Conservation (phyloP, 2,797 vertebrate species). For the Chaetophractus vellerosus region DNA sequence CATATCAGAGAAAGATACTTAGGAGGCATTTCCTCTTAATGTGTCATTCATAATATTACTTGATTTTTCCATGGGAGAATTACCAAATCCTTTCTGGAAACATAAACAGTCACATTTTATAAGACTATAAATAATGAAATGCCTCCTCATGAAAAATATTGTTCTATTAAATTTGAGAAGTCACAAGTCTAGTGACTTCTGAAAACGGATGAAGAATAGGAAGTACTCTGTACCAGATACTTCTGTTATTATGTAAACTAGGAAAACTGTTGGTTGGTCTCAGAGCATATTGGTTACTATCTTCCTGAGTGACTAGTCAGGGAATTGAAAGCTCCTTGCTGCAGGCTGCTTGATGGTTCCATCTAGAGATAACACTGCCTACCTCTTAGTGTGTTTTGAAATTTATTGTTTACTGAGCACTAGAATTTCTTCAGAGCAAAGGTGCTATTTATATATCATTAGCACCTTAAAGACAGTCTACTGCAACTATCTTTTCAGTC, state of each 20-base stretch:
- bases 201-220: neutral
- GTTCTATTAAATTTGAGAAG: neutral
- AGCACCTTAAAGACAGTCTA: neutral
- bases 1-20: neutral
- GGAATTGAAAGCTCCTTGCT: neutral
- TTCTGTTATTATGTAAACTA: neutral
- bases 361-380: neutral
- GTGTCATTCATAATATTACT: neutral
- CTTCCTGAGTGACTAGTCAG: neutral
- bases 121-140: neutral
- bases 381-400: neutral
- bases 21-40: slow-evolving; percentile 25
- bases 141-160: neutral
- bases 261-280: neutral
- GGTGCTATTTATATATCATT: neutral
- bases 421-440: neutral
- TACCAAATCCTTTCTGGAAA: slow-evolving; percentile 26
- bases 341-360: neutral
- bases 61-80: neutral
- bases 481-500: neutral
- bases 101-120: neutral
- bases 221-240: neutral
- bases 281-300: neutral
- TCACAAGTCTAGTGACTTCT: neutral
- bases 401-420: neutral